Base-by-base conservation (phyloP, 2,888 invertebrate species). In the Rhyacophila evoluta region DNA sequence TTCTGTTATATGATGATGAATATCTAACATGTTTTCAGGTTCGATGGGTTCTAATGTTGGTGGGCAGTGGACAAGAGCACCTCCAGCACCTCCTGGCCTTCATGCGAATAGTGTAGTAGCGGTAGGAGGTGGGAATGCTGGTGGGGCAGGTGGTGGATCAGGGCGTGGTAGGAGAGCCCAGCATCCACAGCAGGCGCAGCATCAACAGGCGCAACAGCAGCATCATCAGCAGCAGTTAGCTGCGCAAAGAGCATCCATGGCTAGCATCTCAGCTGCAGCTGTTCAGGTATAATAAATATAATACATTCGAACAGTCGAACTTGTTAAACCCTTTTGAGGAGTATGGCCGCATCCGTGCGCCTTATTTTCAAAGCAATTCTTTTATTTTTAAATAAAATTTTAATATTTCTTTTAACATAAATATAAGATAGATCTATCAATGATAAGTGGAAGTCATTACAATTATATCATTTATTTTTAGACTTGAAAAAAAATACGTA, bases 41-140 rank as follows among this genome's bases (percentile, higher is more conserved):
- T 75, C 82, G 1, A 67, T 81, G 72, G 74, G 74, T 29, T 74
- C 82, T 0, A 87, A 87, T 78, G 89, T 91, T 81, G 91, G 91
- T 12, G 94, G 94, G 0, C 94, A 95, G 83, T 95, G 95, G 95
- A 95, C 95, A 28, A 89, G 94, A 33, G 94, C 94, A 83, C 95
- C 95, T 0, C 91, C 93, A 0, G 93, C 93, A 39, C 95, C 95
- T 6, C 94, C 94, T 0, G 87, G 88, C 8, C 89, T 88, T 81
- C 81, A 79, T 72, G 19, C 55, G 84, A 84, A 11, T 83, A 84
- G 15, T 85, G 83, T 15, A 1, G 55, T 25, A 10, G 55, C 10
- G 67, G 85, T 19, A 27, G 84, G 84, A 11, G 83, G 85, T n/a
- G 85, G 82, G 84, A 11, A 91, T 91, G 25, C n/a, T n/a, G n/a